These are phyloP conservation scores for Panurus biarmicus DNA, from an alignment of 2,113 vertebrate genomes.

Conservation along the genomic window DNA sequence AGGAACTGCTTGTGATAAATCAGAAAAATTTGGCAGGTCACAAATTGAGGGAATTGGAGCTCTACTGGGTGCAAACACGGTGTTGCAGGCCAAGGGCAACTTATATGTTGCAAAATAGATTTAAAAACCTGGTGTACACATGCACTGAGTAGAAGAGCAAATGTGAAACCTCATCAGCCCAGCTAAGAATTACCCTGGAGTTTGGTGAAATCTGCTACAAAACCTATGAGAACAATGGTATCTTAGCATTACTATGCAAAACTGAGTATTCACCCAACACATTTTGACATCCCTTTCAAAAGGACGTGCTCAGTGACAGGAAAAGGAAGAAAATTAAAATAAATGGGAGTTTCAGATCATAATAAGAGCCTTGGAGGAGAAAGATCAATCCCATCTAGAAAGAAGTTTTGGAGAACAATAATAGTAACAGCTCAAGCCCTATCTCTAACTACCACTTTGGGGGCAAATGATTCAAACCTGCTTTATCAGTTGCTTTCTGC, in stretches of 20 bases:
- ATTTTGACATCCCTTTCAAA: background rate
- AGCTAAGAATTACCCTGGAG: background rate
- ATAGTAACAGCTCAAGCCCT: background rate
- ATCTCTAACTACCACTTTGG: background rate
- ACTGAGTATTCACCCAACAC: background rate
- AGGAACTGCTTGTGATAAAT: background rate
- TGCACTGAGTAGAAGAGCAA: background rate
- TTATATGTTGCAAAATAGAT: background rate
- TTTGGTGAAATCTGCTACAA: background rate
- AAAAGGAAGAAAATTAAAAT: background rate
- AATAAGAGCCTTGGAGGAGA: background rate
- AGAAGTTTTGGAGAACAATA: background rate
- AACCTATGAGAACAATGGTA: background rate
- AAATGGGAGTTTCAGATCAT: background rate
- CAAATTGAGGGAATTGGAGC: background rate
- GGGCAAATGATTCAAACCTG: background rate
- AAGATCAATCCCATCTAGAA: background rate
- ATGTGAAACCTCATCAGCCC: background rate
- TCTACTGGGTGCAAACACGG: accelerated
- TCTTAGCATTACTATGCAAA: background rate
- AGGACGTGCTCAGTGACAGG: background rate
- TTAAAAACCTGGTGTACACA: background rate
- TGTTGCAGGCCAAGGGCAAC: background rate
- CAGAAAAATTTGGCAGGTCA: background rate
- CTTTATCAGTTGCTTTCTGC: background rate